Conservation (phyloP, 2,888 invertebrate species). For the Allacma fusca region DNA sequence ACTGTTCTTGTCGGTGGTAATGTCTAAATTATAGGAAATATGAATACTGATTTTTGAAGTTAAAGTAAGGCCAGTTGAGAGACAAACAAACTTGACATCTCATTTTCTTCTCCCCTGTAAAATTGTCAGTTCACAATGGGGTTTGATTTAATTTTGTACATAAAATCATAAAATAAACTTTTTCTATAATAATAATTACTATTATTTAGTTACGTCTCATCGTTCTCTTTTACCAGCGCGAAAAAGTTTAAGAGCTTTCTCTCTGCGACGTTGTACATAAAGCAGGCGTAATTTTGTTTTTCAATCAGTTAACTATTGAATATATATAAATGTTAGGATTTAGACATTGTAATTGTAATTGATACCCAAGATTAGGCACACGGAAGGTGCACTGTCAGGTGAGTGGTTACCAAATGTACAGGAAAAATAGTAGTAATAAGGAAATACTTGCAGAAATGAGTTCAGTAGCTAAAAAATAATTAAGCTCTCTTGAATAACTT, state of each 20-base stretch:
- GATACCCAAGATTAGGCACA: neutral
- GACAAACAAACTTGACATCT: neutral
- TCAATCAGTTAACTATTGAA: neutral
- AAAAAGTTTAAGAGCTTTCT: constrained; percentile 8
- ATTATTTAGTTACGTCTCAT: neutral
- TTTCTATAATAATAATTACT: neutral
- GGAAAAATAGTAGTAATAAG: no score
- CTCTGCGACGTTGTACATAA: neutral
- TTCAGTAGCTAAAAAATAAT: no score
- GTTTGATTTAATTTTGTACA: constrained; percentile 7
- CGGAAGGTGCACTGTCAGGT: neutral
- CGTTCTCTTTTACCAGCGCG: constrained; percentile 1
- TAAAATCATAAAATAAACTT: neutral
- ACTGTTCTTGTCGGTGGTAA: neutral
- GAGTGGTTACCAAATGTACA: no score
- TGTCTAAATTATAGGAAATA: neutral
- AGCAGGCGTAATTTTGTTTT: neutral
- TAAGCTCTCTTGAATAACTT: neutral
- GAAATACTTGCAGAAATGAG: no score
- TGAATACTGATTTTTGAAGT: neutral
- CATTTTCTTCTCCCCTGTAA: neutral
- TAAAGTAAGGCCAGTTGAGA: neutral
- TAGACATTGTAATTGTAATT: neutral
- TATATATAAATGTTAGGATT: no score
- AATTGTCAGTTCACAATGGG: neutral